Base-by-base conservation (phyloP, 2,113 vertebrate species). In the Coracopsis vasa region DNA sequence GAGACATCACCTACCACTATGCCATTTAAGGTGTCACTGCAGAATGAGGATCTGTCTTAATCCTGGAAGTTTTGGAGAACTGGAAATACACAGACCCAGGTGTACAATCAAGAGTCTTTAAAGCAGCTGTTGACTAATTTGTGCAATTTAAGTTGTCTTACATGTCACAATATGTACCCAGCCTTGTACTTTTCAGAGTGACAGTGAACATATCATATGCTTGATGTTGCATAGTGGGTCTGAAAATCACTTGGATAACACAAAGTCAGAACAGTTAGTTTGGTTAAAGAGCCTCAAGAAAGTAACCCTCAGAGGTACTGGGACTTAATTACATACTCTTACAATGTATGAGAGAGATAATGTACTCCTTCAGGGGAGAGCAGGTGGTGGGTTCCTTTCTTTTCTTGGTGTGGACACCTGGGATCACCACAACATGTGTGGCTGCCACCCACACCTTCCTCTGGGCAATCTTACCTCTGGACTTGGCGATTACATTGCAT, bases 61-160 rank as follows among this genome's bases (percentile, higher is more conserved):
- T 79, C 41, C 42, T 75, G 72, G 73, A 92, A 88, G 53, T 70
- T 73, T 90, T 50, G 35, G 58, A 97, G 82, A 92, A 72, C 51
- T 74, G 44, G 73, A 97, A 94, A 87, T 51, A 56, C n/a, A 80
- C 42, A 81, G 42, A 70, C 20, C 58, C 95, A 97, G 84, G 75
- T 95, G 90, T 72, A 92, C 92, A 95, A 92, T 87, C 86, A 94
- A 82, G 86, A 90, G 81, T 91, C 35, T 95, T 96, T 82, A 95
- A 72, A 75, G 88, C 90, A 95, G 70, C 35, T 92, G 47, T 87
- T 95, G 82, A 92, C 87, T 97, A 95, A 96, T 81, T 96, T 88
- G 86, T 96, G 77, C 91, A 96, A 94, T 92, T 96, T 95, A 87
- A 86, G 41, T 94, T 94, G 82, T 87, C 56, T 28, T 53, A 71